Evolutionary conservation across 2,888 invertebrate genomes (phyloP).

Genomic region (Agonopterix heracliana): DNA sequence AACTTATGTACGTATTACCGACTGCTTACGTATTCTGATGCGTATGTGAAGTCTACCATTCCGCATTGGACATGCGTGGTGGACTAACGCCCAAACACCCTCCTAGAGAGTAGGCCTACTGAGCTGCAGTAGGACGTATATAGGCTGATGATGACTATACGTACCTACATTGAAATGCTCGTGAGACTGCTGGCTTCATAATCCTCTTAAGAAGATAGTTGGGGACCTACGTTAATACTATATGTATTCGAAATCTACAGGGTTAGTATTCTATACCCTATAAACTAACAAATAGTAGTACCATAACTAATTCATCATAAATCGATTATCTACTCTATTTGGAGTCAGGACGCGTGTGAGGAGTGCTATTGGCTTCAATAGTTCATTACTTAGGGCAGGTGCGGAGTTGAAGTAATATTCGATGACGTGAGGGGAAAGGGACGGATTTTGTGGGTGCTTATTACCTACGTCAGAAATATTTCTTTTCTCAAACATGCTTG

Average conservation of each 20-base stretch:
- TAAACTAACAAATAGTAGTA: neutral
- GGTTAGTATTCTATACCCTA: too few relatives aligned
- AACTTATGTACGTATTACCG: too few relatives aligned
- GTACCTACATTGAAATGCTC: neutral
- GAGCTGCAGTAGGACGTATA: too few relatives aligned
- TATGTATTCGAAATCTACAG: neutral
- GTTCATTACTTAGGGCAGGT: conserved; percentile 31
- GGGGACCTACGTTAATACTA: neutral
- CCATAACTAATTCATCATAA: neutral
- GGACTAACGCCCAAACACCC: too few relatives aligned
- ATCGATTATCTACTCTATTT: conserved; percentile 5
- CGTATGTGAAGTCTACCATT: too few relatives aligned
- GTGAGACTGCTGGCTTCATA: neutral
- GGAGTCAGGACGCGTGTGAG: conserved; percentile 21
- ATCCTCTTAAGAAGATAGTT: neutral
- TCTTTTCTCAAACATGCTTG: neutral
- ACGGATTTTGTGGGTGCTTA: neutral
- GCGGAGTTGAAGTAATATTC: conserved; percentile 18
- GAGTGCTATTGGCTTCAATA: conserved; percentile 25
- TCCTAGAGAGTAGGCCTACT: too few relatives aligned
- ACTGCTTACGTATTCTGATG: too few relatives aligned
- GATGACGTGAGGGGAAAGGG: conserved; percentile 1
- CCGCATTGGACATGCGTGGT: too few relatives aligned
- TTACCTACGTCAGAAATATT: neutral
- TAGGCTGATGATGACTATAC: too few relatives aligned